Evolutionary conservation across 2,797 vertebrate species (phyloP), one percentile per base, ranked within the genome.

Genomic region (Poliocrania exsul): DNA sequence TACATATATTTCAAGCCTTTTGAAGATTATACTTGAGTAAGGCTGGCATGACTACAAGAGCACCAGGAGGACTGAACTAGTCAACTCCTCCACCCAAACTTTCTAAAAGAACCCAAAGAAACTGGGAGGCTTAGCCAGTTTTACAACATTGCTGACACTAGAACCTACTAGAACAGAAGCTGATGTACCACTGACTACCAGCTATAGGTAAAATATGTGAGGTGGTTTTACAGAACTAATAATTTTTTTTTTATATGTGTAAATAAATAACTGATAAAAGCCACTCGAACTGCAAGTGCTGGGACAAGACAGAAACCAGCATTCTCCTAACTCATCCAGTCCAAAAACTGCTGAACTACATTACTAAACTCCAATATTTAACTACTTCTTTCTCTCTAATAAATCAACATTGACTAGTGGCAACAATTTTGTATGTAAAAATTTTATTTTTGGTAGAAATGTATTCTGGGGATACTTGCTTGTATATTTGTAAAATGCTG

Each of bases 151-250:
- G 24, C 16, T 83, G 38, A 3, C 18, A 29, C 11, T 51, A 29
- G 54, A 72, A 38, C 15, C 16, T 74, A 53, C 5, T 17, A 42
- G 56, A 50, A 47, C 7, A 69, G 37, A 77, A 82, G 29, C 20
- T 47, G 25, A 24, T 67, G 6, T 46, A 62, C 60, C 24, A 42
- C 12, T 0, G 0, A 2, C 40, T 78, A 26, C 13, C 10, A 19
- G 5, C 16, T 73, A n/a, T 2, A 25, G 47, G 12, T 64, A 44
- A 83, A 92, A 14, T 23, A 33, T 9, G 2, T 26, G 15, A 66
- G 70, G 9, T 58, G 20, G 3, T n/a, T 78, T 91, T 71, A 49
- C 11, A 53, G 33, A 71, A n/a, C 14, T 33, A 9, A 24, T 25
- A n/a, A 10, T 1, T n/a, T 26, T 58, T 58, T 35, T 6, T 56